Evolutionary conservation across 1,140 invertebrate genomes (phyloP).

Genomic region (Papilio aristodemus): DNA sequence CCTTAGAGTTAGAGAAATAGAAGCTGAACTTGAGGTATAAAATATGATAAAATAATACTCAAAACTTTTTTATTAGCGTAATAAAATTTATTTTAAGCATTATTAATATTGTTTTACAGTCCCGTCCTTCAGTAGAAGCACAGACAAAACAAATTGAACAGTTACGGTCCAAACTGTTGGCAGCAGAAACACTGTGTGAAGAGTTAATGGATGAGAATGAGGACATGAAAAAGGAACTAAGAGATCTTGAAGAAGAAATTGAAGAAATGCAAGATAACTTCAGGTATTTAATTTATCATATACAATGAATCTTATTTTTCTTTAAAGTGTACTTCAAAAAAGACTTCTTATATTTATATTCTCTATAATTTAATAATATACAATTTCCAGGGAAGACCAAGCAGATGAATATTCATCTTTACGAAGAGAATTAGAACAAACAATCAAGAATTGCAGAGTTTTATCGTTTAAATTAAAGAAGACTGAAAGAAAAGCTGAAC

Average conservation of each 20-base stretch:
- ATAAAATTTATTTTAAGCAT: neutral
- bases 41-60: slow-evolving; percentile 6
- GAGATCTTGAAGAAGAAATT: slow-evolving; percentile 96
- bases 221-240: slow-evolving; percentile 95
- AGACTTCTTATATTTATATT: too few species aligned
- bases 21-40: slow-evolving; percentile 83
- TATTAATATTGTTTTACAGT: slow-evolving; percentile 48
- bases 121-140: slow-evolving; percentile 78
- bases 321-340: too few species aligned
- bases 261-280: slow-evolving; percentile 99
- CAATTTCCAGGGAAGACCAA: slow-evolving; percentile 92
- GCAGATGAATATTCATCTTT: slow-evolving; percentile 97
- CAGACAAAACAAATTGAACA: slow-evolving; percentile 84
- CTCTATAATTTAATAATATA: slow-evolving; percentile 5
- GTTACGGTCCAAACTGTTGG: slow-evolving; percentile 88
- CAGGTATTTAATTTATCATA: slow-evolving; percentile 75
- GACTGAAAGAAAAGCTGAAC: slow-evolving; percentile 94
- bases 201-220: slow-evolving; percentile 98
- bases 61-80: neutral
- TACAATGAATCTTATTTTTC: too few species aligned
- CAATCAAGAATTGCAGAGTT: slow-evolving; percentile 99
- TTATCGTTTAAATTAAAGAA: slow-evolving; percentile 99
- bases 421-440: slow-evolving; percentile 95
- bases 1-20: slow-evolving; percentile 86
- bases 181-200: slow-evolving; percentile 93